Conservation (phyloP, 2,888 invertebrate genomes). For the Calliphora vomitoria region DNA sequence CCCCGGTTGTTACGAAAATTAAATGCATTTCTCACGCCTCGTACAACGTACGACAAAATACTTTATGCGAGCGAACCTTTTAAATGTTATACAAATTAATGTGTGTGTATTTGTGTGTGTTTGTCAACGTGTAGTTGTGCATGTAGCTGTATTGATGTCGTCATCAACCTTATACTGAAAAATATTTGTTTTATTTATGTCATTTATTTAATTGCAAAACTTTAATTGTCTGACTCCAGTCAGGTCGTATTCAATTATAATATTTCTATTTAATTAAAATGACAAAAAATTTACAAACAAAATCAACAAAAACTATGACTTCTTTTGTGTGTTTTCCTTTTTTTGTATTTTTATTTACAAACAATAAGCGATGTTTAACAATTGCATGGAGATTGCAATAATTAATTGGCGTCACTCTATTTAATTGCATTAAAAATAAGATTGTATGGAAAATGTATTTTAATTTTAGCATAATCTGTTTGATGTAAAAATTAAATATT, state of each 20-base stretch:
- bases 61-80: slow-evolving; percentile 50
- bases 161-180: slow-evolving; percentile 49
- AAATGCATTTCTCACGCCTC: slow-evolving; percentile 75
- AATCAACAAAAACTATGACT: background rate
- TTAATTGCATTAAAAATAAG: slow-evolving; percentile 3
- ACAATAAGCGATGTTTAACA: background rate
- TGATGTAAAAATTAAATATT: background rate
- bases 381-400: background rate
- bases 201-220: slow-evolving; percentile 73
- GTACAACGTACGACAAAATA: slow-evolving; percentile 30
- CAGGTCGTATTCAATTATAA: slow-evolving; percentile 65
- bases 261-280: slow-evolving; percentile 68
- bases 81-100: slow-evolving; percentile 14
- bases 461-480: background rate
- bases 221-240: slow-evolving; percentile 67
- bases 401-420: slow-evolving; percentile 8
- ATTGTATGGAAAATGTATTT: background rate
- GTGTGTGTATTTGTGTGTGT: background rate
- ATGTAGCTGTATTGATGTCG: slow-evolving; percentile 26
- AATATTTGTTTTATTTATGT: slow-evolving; percentile 67
- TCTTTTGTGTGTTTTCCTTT: background rate
- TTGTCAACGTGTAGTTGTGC: background rate
- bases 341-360: background rate
- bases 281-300: slow-evolving; percentile 40
- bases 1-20: slow-evolving; percentile 76